These are phyloP conservation scores for Altica lythri DNA, from an alignment of 2,888 invertebrate genomes.

Conservation along the genomic window DNA sequence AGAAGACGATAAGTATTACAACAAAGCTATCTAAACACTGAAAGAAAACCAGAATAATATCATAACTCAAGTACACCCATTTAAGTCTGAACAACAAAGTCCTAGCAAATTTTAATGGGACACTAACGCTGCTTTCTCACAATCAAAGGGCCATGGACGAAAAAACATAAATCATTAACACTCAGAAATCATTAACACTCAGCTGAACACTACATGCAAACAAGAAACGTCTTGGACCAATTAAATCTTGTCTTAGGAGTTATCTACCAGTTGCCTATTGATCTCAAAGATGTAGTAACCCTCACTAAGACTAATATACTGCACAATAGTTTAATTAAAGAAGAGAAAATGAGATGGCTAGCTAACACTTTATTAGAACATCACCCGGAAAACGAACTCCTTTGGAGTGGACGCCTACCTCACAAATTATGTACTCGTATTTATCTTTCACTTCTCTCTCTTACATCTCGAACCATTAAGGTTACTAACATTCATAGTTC, in stretches of 20 bases:
- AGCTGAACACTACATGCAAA: not conserved
- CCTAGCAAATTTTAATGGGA: not conserved
- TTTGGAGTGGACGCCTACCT: constrained; percentile 2
- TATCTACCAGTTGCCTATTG: not conserved
- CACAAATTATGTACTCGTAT: not conserved
- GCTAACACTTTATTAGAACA: not conserved
- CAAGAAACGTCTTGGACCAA: not conserved
- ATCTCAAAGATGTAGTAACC: not conserved
- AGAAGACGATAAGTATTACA: no score
- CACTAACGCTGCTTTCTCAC: not conserved
- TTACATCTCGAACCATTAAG: not conserved
- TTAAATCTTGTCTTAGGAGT: not conserved
- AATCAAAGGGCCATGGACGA: not conserved
- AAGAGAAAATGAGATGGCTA: no score
- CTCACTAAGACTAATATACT: not conserved
- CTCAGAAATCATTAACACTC: not conserved
- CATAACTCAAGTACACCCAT: no score
- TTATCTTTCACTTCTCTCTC: constrained; percentile 1
- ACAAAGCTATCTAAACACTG: no score
- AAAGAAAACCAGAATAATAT: no score
- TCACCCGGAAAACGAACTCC: constrained; percentile 2
- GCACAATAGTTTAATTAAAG: not conserved
- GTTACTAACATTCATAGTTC: no score
- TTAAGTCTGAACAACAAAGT: no score
- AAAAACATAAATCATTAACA: not conserved